A percentile compares a stretch with the other conserved stretches of the same genome.
Evolutionary conservation across 2,888 invertebrate genomes (phyloP).

Genomic region (Nomada ferruginata): DNA sequence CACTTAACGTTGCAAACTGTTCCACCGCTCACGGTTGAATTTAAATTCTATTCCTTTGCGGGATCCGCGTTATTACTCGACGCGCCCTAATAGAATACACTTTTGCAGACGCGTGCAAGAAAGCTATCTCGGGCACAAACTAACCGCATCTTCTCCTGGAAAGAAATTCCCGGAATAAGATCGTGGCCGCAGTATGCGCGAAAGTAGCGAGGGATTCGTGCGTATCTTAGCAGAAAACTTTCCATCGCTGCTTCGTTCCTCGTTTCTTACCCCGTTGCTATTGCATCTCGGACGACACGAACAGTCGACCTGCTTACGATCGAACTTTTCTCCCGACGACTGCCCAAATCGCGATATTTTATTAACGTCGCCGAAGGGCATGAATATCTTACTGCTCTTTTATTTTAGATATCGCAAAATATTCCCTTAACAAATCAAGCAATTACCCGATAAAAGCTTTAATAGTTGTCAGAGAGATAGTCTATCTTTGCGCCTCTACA

Average conservation of each 20-base stretch:
- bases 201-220: conserved; percentile 50
- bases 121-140: conserved; percentile 39
- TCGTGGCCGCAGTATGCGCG: conserved; percentile 30
- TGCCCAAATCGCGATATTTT: conserved; percentile 18
- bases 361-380: conserved; percentile 1
- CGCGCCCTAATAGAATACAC: conserved; percentile 39
- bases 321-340: conserved; percentile 1
- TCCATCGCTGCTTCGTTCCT: conserved; percentile 31
- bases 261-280: conserved; percentile 32
- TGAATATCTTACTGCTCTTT: background rate
- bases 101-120: conserved; percentile 35
- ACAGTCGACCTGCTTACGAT: conserved; percentile 20
- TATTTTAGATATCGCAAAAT: background rate
- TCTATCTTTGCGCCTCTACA: too few species aligned
- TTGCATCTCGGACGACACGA: background rate
- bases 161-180: conserved; percentile 44
- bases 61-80: conserved; percentile 29
- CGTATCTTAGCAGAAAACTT: conserved; percentile 64
- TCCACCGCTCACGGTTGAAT: conserved; percentile 19
- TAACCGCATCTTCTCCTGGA: conserved; percentile 45
- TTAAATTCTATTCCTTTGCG: conserved; percentile 42
- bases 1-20: conserved; percentile 11
- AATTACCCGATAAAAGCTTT: background rate
- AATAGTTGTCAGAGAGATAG: background rate
- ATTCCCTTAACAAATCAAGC: background rate